A percentile compares a stretch with the other conserved stretches of the same genome.
phyloP scores from a whole-genome alignment of 2,888 invertebrate species.

The Emmelina monodactyla region DNA sequence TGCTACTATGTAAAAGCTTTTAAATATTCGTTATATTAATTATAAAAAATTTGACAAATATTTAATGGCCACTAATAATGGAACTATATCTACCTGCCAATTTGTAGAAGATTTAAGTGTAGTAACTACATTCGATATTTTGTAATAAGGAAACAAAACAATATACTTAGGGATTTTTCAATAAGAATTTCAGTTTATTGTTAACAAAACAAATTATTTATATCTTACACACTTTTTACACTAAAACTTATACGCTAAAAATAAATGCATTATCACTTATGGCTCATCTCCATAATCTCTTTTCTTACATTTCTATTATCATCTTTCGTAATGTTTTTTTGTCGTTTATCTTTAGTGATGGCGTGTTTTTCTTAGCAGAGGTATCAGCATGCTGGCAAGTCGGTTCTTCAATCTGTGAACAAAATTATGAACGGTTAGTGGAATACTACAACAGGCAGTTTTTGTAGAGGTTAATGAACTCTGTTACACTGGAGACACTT shows the following conservation, averaged over 20 bases:
- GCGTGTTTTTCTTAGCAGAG: constrained; percentile 51
- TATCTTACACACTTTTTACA: constrained; percentile 23
- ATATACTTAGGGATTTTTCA: constrained; percentile 46
- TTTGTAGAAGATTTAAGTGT: too few species aligned
- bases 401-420: constrained; percentile 58
- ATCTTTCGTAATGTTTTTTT: constrained; percentile 3
- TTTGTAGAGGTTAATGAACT: too few species aligned
- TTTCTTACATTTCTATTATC: background rate
- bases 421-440: constrained; percentile 18
- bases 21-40: too few species aligned
- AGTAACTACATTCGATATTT: too few species aligned
- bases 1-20: too few species aligned
- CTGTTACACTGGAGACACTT: too few species aligned
- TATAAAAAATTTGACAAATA: too few species aligned
- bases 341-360: constrained; percentile 28
- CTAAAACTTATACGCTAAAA: constrained; percentile 18
- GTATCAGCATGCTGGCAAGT: constrained; percentile 58
- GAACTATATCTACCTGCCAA: too few species aligned
- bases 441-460: too few species aligned
- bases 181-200: constrained; percentile 60
- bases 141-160: too few species aligned
- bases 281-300: constrained; percentile 7
- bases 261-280: constrained; percentile 51
- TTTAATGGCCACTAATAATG: too few species aligned
- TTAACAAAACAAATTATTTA: constrained; percentile 52